Conservation (phyloP, 2,888 invertebrate species). For the Habroteleia sp. region DNA sequence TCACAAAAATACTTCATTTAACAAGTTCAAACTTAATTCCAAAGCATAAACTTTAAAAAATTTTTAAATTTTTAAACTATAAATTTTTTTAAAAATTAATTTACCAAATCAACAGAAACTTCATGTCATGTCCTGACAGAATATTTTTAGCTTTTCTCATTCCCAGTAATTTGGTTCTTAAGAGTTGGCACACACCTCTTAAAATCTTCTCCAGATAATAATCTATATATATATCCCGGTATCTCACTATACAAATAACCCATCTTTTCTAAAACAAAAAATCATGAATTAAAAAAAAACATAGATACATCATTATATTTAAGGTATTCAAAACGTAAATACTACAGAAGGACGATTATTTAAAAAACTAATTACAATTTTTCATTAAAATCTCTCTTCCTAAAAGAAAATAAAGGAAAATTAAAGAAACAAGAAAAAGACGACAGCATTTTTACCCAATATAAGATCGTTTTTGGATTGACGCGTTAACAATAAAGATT, state of each 20-base stretch:
- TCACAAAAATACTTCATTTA: too few species aligned
- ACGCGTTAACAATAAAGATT: conserved; percentile 5
- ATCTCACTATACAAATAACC: conserved; percentile 23
- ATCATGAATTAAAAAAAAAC: background rate
- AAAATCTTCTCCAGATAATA: too few species aligned
- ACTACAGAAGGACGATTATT: background rate
- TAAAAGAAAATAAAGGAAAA: too few species aligned
- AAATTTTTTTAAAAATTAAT: too few species aligned
- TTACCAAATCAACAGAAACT: conserved; percentile 10
- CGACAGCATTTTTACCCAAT: too few species aligned
- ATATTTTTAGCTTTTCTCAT: conserved; percentile 19
- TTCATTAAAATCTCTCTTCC: too few species aligned
- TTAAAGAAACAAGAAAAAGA: too few species aligned
- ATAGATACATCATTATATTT: background rate
- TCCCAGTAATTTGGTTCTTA: conserved; percentile 6
- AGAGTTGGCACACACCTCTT: conserved; percentile 2
- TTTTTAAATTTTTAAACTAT: too few species aligned
- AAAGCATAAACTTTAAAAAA: too few species aligned
- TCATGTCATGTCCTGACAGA: conserved; percentile 2
- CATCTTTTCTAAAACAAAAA: conserved; percentile 4
- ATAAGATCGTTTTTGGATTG: too few species aligned
- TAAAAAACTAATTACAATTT: background rate
- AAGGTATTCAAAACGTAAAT: conserved; percentile 1
- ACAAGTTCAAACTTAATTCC: too few species aligned
- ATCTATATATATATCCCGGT: conserved; percentile 15